These are phyloP conservation scores for Crossocerus cetratus DNA, from an alignment of 2,888 invertebrate species.

Conservation along the genomic window DNA sequence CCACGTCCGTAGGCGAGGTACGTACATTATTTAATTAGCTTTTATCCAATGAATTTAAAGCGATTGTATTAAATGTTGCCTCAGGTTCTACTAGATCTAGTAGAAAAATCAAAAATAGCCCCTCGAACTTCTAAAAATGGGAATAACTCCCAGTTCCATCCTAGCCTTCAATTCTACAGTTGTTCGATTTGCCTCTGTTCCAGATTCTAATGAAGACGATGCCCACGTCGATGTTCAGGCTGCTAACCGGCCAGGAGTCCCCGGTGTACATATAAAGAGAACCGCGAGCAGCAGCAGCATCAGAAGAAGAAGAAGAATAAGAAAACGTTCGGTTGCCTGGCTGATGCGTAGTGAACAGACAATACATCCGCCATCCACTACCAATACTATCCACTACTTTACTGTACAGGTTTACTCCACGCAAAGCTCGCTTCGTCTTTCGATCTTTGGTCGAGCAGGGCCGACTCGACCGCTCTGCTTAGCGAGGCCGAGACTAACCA, in stretches of 20 bases:
- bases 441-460: conserved; percentile 57
- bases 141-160: no score
- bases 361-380: conserved; percentile 76
- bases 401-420: conserved; percentile 69
- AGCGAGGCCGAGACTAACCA: conserved; percentile 49
- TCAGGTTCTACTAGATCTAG: no score
- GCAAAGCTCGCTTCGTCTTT: conserved; percentile 67
- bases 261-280: conserved; percentile 99
- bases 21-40: no score
- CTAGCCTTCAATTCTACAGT: no score
- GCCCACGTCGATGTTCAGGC: conserved; percentile 99
- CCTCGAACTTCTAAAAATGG: no score
- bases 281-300: no score
- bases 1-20: conserved; percentile 99
- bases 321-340: conserved; percentile 67
- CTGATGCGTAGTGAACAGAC: conserved; percentile 75
- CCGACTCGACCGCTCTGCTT: conserved; percentile 66
- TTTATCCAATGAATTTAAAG: no score
- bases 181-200: conserved; percentile 65
- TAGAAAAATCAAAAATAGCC: no score
- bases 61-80: no score
- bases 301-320: no score
- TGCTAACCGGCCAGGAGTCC: conserved; percentile 99
- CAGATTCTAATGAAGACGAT: conserved; percentile 99
- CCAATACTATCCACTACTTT: conserved; percentile 63